phyloP scores from a whole-genome alignment of 2,888 invertebrate genomes.

The Ptilodon capucinus region DNA sequence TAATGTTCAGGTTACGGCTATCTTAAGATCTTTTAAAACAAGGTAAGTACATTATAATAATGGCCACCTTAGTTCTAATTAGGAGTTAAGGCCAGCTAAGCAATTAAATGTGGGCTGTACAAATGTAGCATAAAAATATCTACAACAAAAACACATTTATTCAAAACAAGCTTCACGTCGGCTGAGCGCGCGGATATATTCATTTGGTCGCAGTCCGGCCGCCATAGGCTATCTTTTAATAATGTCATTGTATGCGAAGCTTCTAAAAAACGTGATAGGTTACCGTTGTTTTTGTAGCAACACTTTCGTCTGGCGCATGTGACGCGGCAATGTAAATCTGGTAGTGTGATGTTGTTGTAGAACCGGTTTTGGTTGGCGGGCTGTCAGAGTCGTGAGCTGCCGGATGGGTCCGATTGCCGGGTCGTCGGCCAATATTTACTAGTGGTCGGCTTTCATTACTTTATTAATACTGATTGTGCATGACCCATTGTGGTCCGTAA shows the following conservation, averaged over 20 bases:
- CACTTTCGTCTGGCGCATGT: slow-evolving; percentile 4
- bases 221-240: not conserved
- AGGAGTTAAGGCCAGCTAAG: not conserved
- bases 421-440: slow-evolving; percentile 50
- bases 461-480: slow-evolving; percentile 27
- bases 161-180: not conserved
- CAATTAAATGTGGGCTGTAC: too few relatives aligned
- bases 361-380: slow-evolving; percentile 43
- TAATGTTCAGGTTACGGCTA: too few relatives aligned
- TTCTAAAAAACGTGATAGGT: not conserved
- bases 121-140: too few relatives aligned
- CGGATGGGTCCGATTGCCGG: slow-evolving; percentile 61
- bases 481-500: not conserved
- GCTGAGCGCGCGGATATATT: not conserved
- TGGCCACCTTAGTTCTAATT: too few relatives aligned
- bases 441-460: slow-evolving; percentile 37
- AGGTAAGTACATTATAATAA: too few relatives aligned
- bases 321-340: slow-evolving; percentile 22
- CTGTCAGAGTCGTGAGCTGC: slow-evolving; percentile 33
- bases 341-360: slow-evolving; percentile 22
- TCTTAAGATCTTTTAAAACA: too few relatives aligned
- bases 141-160: not conserved
- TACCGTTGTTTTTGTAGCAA: slow-evolving; percentile 1
- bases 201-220: not conserved
- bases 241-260: not conserved